These are phyloP conservation scores for Laspeyria flexula DNA, from an alignment of 2,888 invertebrate species.

Conservation along the genomic window DNA sequence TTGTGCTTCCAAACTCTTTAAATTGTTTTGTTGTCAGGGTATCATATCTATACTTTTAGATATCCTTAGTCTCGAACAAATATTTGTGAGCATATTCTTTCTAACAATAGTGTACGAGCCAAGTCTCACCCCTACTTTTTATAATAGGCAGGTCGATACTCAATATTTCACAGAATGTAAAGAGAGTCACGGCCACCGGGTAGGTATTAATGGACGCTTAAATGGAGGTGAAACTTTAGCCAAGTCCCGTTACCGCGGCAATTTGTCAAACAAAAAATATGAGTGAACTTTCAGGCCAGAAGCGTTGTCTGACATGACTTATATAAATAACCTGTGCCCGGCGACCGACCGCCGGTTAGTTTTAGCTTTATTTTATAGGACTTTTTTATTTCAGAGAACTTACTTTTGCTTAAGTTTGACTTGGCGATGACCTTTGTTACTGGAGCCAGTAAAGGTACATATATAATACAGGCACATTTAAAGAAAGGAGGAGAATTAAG, in stretches of 20 bases:
- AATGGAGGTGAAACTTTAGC: constrained; percentile 81
- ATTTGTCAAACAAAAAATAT: constrained; percentile 85
- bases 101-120: neutral
- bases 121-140: constrained; percentile 16
- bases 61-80: too few species aligned
- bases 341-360: constrained; percentile 59
- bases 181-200: constrained; percentile 63
- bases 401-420: constrained; percentile 44
- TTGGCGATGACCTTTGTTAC: constrained; percentile 32
- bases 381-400: constrained; percentile 56
- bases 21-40: too few species aligned
- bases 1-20: too few species aligned
- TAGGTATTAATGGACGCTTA: constrained; percentile 74
- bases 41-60: too few species aligned
- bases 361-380: constrained; percentile 60
- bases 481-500: too few species aligned
- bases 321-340: constrained; percentile 73
- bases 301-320: constrained; percentile 77
- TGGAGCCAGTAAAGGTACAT: too few species aligned
- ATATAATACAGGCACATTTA: too few species aligned
- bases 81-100: neutral
- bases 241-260: constrained; percentile 79
- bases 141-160: constrained; percentile 35
- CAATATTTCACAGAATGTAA: constrained; percentile 57
- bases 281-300: constrained; percentile 75